A percentile compares a stretch with the other conserved stretches of the same genome.
phyloP scores from a whole-genome alignment of 1,140 invertebrate species.

The Augochlora pura region DNA sequence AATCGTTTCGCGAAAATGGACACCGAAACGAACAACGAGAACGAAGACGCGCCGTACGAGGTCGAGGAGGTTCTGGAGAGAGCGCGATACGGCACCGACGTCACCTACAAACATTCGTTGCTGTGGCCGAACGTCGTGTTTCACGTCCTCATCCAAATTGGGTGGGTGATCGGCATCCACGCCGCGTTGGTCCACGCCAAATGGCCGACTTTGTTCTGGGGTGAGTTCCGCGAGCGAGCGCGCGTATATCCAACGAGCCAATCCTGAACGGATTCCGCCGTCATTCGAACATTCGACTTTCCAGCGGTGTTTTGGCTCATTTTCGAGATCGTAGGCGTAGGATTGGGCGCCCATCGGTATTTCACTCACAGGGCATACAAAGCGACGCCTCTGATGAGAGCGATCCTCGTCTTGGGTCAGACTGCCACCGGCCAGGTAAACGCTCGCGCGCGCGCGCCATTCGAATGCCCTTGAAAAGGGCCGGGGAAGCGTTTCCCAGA shows the following conservation, averaged over 20 bases:
- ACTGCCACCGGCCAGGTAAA: background rate
- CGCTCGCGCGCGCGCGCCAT: no score
- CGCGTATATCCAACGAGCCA: no score
- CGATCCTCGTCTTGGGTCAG: background rate
- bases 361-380: background rate
- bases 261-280: no score
- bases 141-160: slow-evolving; percentile 46
- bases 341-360: background rate
- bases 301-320: background rate
- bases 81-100: slow-evolving; percentile 8
- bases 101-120: slow-evolving; percentile 25
- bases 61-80: background rate
- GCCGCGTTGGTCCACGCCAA: slow-evolving; percentile 28
- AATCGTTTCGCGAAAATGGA: background rate
- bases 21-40: background rate
- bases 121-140: slow-evolving; percentile 38
- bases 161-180: slow-evolving; percentile 48
- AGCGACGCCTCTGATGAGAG: background rate
- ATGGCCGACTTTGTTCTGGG: slow-evolving; percentile 45
- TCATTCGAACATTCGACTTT: background rate
- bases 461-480: no score
- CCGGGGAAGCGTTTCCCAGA: no score
- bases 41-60: background rate
- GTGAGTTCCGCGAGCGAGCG: slow-evolving; percentile 49
- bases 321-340: background rate